Evolutionary conservation across 2,888 invertebrate species (phyloP), one percentile per base, ranked within the genome.

Genomic region (Zele albiditarsus): DNA sequence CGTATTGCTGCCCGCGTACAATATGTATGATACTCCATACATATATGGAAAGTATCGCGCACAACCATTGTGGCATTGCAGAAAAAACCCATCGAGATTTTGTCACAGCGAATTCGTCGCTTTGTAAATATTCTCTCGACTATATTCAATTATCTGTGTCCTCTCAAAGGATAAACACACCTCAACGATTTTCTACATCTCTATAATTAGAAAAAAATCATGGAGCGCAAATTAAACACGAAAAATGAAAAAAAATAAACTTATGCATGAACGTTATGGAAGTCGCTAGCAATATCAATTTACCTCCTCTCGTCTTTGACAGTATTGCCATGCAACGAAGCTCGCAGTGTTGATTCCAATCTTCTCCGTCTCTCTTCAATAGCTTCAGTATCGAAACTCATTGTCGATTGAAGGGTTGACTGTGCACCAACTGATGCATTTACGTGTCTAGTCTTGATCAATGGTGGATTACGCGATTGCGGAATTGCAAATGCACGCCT

Each of bases 371-470:
- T 86, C 73, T 89, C 89, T 66, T 88, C 89, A 67, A 88, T 85
- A 38, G 85, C 80, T 57, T 89, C 89, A 65, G 85, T 77, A 74
- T 89, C 88, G 57, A 88, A 81, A 73, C 86, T 88, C 81, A 87
- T 80, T 49, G 87, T 82, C 38, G 86, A 79, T 79, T 85, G 86
- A 57, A 83, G 80, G 16, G 84, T 69, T 67, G 82, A 82, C 71
- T 84, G 84, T 16, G 78, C 81, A 20, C 53, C 53, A 60, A 87
- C 82, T 74, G 91, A 90, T 28, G 93, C 92, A 83, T 92, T 92
- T 65, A 95, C 93, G 86, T 95, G 94, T 68, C 95, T 92, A 83
- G 95, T 95, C 89, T 96, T 96, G 69, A 94, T 91, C 71, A 97
- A 91, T 10, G 96, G 96, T 76, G 96, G 96, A 88, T 96, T 94